Evolutionary conservation across 2,113 vertebrate species (phyloP).

Genomic region (Ranitomeya imitator): DNA sequence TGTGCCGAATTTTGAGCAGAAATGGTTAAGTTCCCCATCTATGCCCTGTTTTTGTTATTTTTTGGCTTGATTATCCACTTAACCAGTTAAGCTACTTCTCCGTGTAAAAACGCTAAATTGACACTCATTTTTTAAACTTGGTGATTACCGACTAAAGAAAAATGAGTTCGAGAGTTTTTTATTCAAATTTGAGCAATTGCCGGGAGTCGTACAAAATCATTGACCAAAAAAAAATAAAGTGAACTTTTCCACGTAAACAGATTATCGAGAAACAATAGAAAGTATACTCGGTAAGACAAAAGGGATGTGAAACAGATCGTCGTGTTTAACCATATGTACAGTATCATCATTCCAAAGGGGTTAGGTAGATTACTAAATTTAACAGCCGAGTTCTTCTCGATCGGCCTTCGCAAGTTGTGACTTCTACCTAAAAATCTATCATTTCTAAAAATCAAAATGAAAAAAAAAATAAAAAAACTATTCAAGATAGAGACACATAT

Average conservation of each 20-base stretch:
- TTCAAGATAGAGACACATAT: background rate
- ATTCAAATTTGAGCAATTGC: background rate
- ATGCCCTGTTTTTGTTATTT: background rate
- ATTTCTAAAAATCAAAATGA: background rate
- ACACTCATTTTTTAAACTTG: background rate
- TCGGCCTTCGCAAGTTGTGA: background rate
- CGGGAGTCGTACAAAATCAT: background rate
- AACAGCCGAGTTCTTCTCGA: background rate
- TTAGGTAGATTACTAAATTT: background rate
- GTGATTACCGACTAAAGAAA: background rate
- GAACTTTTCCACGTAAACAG: background rate
- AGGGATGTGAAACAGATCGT: conserved; percentile 9
- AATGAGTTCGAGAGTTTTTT: background rate
- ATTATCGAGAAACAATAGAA: background rate
- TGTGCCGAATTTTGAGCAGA: background rate
- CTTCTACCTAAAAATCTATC: background rate
- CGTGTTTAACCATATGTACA: background rate
- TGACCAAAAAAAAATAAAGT: background rate
- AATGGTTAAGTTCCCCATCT: conserved; percentile 14
- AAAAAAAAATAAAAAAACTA: background rate
- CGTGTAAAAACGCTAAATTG: background rate
- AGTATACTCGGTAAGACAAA: background rate
- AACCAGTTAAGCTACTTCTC: background rate
- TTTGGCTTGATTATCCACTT: background rate
- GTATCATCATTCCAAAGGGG: background rate